Evolutionary conservation across 2,797 vertebrate genomes (phyloP), one percentile per base, ranked within the genome.

Genomic region (Rhinichthys osculus): DNA sequence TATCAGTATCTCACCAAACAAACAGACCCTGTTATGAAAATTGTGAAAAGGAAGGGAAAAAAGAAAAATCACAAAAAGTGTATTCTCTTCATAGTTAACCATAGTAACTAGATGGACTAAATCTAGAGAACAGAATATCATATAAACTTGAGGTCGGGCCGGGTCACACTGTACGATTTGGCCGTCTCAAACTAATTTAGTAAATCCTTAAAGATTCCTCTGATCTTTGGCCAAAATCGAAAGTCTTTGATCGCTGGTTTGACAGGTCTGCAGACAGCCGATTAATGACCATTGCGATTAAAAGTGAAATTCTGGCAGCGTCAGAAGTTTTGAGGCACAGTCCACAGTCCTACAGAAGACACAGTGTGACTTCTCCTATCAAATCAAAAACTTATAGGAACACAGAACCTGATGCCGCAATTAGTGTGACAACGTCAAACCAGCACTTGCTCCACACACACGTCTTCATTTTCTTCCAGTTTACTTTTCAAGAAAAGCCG

Each of bases 1-100:
- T 50, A 50, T 50, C 47, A 64, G 54, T 85, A 50, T 85, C 84
- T 50, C 40, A 52, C 50, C 30, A 23, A 72, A 79, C 77, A 80
- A 85, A 50, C 27, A 11, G 54, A 50, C 27, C 42, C 50, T 64
- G 70, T 47, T 62, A 1, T 81, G 13, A 81, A 81, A 38, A 50
- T 23, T 33, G 16, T 69, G 21, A 69, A 27, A 33, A 54, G 4
- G 14, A 9, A 38, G 6, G 16, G 2, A 40, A 59, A 59, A 82
- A 2, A 1, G 17, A 69, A 33, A 23, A 10, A 57, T 42, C 0
- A 57, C 69, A 72, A 30, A 42, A 64, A 59, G 21, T 66, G 33
- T 33, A n/a, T 17, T 72, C 10, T 66, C 19, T 52, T 66, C 33
- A 38, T 21, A 64, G 38, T 82, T 59, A 72, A 13, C 52, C 38